Percentiles rank a stretch among this genome's conserved stretches.
These are phyloP conservation scores for Acropternis orthonyx DNA, from an alignment of 2,797 vertebrate genomes.

Conservation along the genomic window DNA sequence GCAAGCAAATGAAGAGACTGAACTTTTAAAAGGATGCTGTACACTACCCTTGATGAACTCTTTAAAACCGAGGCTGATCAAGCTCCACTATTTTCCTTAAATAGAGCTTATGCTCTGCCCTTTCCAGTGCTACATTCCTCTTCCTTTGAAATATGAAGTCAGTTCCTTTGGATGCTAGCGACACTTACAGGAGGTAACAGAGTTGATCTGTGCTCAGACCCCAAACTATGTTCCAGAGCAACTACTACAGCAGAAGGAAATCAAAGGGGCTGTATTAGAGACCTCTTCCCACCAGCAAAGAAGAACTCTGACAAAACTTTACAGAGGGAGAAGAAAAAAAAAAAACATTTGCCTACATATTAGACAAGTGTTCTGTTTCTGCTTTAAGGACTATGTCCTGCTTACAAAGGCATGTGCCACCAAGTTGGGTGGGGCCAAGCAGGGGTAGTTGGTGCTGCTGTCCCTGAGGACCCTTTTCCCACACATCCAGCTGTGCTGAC, in stretches of 20 bases:
- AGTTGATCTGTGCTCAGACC: neutral
- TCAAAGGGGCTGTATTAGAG: neutral
- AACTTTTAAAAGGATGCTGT: neutral
- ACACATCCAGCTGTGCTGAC: neutral
- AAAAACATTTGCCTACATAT: neutral
- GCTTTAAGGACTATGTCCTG: neutral
- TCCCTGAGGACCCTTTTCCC: neutral
- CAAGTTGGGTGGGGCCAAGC: neutral
- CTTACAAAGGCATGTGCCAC: neutral
- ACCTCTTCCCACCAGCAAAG: neutral
- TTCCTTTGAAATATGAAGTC: neutral
- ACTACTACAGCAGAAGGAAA: neutral
- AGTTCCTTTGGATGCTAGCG: constrained; percentile 33
- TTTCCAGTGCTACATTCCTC: neutral
- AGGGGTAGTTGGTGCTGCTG: neutral
- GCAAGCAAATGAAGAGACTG: constrained; percentile 7
- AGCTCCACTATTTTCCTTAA: neutral
- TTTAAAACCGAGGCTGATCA: neutral
- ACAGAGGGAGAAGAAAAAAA: neutral
- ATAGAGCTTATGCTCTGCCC: neutral
- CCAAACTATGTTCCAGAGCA: neutral
- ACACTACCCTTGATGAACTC: neutral
- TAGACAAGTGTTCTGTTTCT: neutral
- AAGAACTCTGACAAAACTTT: neutral
- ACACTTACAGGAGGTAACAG: constrained; percentile 31